phyloP scores from a whole-genome alignment of 2,113 vertebrate species.

The Chlorocebus sabaeus region DNA sequence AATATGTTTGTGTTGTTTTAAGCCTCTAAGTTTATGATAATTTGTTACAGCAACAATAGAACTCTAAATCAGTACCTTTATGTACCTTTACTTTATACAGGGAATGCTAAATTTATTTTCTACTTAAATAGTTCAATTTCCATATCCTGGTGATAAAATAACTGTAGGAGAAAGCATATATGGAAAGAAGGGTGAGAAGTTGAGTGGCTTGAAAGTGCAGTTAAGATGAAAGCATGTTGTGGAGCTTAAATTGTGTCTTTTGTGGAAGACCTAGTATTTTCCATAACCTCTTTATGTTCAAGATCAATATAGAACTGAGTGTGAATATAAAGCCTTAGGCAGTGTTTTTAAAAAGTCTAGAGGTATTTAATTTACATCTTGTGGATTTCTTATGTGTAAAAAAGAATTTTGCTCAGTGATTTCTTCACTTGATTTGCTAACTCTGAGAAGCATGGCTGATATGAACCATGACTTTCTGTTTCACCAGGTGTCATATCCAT shows the following conservation, averaged over 20 bases:
- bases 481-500: not conserved
- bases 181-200: not conserved
- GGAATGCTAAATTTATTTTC: not conserved
- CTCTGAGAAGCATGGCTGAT: not conserved
- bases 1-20: not conserved
- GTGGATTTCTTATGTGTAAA: not conserved
- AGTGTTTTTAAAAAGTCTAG: not conserved
- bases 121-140: not conserved
- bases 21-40: not conserved
- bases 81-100: not conserved
- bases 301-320: not conserved
- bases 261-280: not conserved
- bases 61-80: not conserved
- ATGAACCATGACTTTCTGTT: not conserved
- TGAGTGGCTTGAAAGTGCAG: not conserved
- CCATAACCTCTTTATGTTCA: not conserved
- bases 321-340: not conserved
- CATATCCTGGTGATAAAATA: not conserved
- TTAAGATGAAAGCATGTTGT: not conserved
- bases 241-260: not conserved
- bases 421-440: not conserved
- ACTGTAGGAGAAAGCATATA: not conserved
- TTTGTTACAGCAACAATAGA: not conserved
- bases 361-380: not conserved
- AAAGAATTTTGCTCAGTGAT: not conserved